These are phyloP conservation scores for Bos javanicus DNA, from an alignment of 2,113 vertebrate genomes.

Conservation along the genomic window DNA sequence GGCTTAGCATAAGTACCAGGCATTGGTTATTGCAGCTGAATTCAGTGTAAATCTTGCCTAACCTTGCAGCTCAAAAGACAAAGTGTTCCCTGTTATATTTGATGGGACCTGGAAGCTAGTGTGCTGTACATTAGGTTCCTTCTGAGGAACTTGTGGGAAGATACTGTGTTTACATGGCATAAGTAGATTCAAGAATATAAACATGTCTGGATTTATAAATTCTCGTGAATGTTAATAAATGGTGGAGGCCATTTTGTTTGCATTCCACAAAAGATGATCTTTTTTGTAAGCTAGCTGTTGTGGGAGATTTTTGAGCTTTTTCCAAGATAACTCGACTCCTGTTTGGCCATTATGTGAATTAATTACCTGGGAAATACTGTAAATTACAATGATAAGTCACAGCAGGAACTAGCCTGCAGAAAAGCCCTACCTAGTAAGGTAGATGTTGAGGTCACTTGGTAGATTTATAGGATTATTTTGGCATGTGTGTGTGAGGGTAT, in stretches of 20 bases:
- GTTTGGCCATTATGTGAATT: constrained; percentile 47
- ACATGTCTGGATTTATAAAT: constrained; percentile 5
- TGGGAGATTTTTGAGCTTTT: constrained; percentile 41
- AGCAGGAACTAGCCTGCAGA: background rate
- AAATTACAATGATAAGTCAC: constrained; percentile 58
- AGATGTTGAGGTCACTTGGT: background rate
- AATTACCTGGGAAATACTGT: constrained; percentile 61
- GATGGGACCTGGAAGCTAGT: background rate
- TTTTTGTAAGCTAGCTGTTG: constrained; percentile 45
- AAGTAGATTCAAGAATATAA: constrained; percentile 9
- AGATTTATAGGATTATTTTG: background rate
- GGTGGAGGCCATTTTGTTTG: constrained; percentile 28
- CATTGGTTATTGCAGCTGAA: background rate
- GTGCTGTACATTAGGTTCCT: background rate
- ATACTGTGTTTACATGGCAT: background rate
- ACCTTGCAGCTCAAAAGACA: background rate
- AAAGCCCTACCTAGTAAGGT: background rate
- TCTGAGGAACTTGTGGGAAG: background rate
- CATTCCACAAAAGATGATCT: constrained; percentile 24
- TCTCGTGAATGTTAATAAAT: constrained; percentile 26
- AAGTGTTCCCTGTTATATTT: background rate
- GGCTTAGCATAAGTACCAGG: background rate
- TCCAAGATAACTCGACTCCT: constrained; percentile 69
- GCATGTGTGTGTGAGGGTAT: background rate
- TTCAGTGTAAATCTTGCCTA: background rate